phyloP scores from a whole-genome alignment of 1,140 invertebrate species.

The Drosophila sturtevanti region DNA sequence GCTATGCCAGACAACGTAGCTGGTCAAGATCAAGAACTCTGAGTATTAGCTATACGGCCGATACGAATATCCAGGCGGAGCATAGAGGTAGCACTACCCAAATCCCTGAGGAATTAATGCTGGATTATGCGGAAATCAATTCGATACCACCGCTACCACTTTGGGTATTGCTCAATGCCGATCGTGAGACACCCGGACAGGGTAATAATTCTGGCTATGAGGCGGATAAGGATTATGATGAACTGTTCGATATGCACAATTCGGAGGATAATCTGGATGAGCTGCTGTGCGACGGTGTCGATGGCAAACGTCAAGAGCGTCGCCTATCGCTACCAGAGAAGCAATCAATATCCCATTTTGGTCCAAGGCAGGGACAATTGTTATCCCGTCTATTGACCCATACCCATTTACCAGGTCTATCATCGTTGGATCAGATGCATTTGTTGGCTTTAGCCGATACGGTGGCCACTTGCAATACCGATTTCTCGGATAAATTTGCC shows the following conservation, averaged over 20 bases:
- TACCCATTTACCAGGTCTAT: slow-evolving; percentile 97
- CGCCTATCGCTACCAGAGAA: slow-evolving; percentile 87
- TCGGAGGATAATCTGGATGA: slow-evolving; percentile 93
- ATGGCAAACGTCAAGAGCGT: slow-evolving; percentile 85
- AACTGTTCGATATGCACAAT: slow-evolving; percentile 91
- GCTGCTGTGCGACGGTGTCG: slow-evolving; percentile 87
- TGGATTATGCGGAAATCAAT: slow-evolving; percentile 98
- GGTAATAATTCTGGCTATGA: slow-evolving; percentile 83
- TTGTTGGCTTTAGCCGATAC: slow-evolving; percentile 98
- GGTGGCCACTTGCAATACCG: slow-evolving; percentile 95
- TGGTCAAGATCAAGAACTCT: slow-evolving; percentile 94
- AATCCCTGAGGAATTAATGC: slow-evolving; percentile 91
- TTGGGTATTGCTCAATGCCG: slow-evolving; percentile 96
- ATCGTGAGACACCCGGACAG: slow-evolving; percentile 89
- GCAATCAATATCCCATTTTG: slow-evolving; percentile 91
- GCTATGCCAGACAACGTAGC: slow-evolving; percentile 85
- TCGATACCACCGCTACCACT: slow-evolving; percentile 98
- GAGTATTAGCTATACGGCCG: slow-evolving; percentile 92
- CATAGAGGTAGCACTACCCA: slow-evolving; percentile 85
- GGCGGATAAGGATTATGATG: slow-evolving; percentile 90
- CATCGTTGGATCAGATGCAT: slow-evolving; percentile 99
- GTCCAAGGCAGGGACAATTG: slow-evolving; percentile 89
- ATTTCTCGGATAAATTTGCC: slow-evolving; percentile 92
- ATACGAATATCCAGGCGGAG: slow-evolving; percentile 86
- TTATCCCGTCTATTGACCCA: slow-evolving; percentile 96